Evolutionary conservation across 2,888 invertebrate genomes (phyloP), one percentile per base, ranked within the genome.

Genomic region (Dasypolia templi): DNA sequence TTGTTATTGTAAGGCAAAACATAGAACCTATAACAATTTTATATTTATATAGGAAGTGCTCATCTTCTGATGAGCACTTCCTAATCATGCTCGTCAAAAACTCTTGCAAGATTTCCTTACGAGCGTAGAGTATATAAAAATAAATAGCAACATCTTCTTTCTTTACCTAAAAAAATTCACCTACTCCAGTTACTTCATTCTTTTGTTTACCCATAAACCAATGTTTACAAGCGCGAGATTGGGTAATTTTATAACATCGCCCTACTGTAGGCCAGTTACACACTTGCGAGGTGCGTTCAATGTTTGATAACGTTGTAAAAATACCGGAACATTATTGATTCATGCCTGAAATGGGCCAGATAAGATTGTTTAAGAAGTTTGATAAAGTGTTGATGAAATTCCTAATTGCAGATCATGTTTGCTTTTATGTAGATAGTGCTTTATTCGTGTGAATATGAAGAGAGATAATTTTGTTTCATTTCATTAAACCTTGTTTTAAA

Each of bases 271-370:
- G 72, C 77, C 75, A 81, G 68, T 72, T 66, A 59, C 82, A 69
- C 77, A 84, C 76, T 81, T 29, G 55, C 67, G 62, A 22, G 35
- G 46, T 49, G 64, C 46, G 70, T 74, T 59, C 51, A 67, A 84
- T 84, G 88, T 86, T 82, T 85, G 90, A 90, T 91, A 90, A 89
- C 83, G 70, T 76, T 82, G 75, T 84, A 89, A 89, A 91, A 88
- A 88, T 88, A 87, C 88, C 84, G 82, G 86, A 85, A 86, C 85
- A 76, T 51, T 72, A 53, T 85, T 84, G 81, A 86, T 73, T 65
- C 82, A 87, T 62, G 82, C 63, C 62, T 44, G 68, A 88, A 86
- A 68, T 84, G 69, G 85, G 84, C 74, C 83, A 89, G 86, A 89
- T 87, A 80, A 89, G 81, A 87, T 87, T 81, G 79, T 80, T 62